Base-by-base conservation (phyloP, 2,797 vertebrate species). In the Pangasius mekongensis region DNA sequence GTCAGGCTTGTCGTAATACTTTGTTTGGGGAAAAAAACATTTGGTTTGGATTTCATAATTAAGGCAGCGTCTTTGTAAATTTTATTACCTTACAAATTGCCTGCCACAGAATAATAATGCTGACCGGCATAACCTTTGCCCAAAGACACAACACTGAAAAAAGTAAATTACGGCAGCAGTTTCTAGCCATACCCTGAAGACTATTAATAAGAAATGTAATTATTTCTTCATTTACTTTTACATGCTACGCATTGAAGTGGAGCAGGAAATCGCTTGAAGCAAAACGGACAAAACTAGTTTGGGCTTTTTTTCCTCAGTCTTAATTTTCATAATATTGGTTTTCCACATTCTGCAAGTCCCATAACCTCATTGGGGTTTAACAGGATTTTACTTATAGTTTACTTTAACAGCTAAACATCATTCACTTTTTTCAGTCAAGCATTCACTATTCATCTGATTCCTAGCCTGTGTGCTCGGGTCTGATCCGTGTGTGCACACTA, bases 121-220 rank as follows among this genome's bases (percentile, higher is more conserved):
- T 86, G 86, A 91, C 87, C 87, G 87, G 64, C 33, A 22, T 91
- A 90, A 92, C 89, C 91, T 89, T 89, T 90, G 90, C 90, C 83
- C 89, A 87, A 84, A 88, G 90, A 90, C 87, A 89, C 71, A 69
- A 86, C 66, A 71, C 52, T 43, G n/a, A 56, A 82, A 89, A 87
- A 90, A 87, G 87, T 85, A 85, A 90, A 91, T 92, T 88, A 88
- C 86, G 69, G 69, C 89, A 47, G 86, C 89, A 86, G 91, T 87
- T 90, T 89, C 64, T 82, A 83, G 88, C 76, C 85, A 78, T 87
- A 58, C 91, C 86, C 83, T 56, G 67, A 84, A 92, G 91, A 92
- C 87, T 90, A 89, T 92, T 91, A 92, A 91, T 92, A 90, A 90
- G 86, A 90, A 91, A 92, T 90, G 87, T 92, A 91, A 92, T 92